Evolutionary conservation across 2,797 vertebrate genomes (phyloP).

Genomic region (Picus viridis): DNA sequence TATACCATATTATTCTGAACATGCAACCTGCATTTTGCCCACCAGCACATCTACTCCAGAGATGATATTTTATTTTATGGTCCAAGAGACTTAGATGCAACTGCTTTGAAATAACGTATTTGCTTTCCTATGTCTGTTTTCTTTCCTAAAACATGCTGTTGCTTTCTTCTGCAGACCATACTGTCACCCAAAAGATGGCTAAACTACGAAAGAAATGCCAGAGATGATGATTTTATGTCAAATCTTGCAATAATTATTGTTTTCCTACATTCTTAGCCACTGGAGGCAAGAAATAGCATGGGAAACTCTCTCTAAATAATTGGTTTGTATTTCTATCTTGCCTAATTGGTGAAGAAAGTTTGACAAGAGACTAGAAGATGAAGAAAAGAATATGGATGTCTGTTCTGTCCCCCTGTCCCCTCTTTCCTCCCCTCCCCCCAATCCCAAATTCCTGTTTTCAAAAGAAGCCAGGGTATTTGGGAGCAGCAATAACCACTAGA

Average conservation of each 20-base stretch:
- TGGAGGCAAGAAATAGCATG: neutral
- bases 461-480: neutral
- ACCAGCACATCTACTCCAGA: neutral
- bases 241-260: neutral
- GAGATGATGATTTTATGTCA: neutral
- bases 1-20: neutral
- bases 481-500: neutral
- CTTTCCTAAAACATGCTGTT: neutral
- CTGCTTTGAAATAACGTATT: neutral
- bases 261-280: neutral
- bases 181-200: neutral
- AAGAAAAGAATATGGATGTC: neutral
- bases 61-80: neutral
- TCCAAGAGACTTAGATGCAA: neutral
- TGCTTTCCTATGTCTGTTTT: neutral
- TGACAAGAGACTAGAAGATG: neutral
- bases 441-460: neutral
- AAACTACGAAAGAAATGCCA: slow-evolving; percentile 9
- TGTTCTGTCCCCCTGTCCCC: neutral
- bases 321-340: neutral
- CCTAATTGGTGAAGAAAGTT: neutral
- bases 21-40: neutral
- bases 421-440: neutral
- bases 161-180: neutral
- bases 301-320: neutral